phyloP scores from a whole-genome alignment of 2,888 invertebrate species.

The Plusia festucae region DNA sequence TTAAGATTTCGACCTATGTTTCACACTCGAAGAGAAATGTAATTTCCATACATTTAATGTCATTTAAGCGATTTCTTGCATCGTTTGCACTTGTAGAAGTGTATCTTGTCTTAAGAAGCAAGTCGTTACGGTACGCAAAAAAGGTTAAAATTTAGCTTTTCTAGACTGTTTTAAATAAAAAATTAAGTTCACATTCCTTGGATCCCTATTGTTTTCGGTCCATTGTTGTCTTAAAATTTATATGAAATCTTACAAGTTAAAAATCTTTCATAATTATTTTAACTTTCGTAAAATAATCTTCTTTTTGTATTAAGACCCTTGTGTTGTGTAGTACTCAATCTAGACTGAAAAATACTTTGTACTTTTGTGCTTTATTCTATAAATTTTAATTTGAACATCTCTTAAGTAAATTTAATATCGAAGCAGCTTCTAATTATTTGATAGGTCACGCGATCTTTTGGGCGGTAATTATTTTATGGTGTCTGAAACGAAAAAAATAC shows the following conservation, averaged over 20 bases:
- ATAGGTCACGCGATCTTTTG: no score
- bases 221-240: not conserved
- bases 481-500: no score
- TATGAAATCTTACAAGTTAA: not conserved
- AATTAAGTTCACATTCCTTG: not conserved
- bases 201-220: not conserved
- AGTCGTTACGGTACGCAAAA: not conserved
- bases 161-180: not conserved
- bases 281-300: not conserved
- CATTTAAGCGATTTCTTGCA: no score
- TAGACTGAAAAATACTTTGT: not conserved
- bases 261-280: slow-evolving; percentile 1
- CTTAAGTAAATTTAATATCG: not conserved
- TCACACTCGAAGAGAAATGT: no score
- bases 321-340: not conserved
- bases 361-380: not conserved
- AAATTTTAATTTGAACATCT: not conserved
- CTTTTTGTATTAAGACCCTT: not conserved
- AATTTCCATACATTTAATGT: no score
- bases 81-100: no score
- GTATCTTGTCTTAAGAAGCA: no score
- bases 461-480: no score
- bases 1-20: no score
- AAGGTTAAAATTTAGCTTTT: not conserved
- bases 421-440: no score